Evolutionary conservation across 2,888 invertebrate species (phyloP).

Genomic region (Spisula solida): DNA sequence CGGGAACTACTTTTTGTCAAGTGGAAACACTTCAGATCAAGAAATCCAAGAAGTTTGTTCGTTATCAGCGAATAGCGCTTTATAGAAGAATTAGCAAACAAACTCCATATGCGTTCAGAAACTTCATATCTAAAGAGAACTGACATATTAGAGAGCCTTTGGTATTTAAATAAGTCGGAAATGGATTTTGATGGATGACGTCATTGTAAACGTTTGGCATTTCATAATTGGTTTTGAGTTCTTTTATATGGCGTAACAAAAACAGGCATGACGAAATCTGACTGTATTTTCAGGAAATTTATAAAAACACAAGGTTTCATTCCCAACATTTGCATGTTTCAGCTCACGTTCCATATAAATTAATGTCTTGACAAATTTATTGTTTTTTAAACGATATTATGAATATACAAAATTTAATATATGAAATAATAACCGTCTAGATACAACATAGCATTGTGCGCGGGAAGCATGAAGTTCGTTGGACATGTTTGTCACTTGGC

Average conservation of each 20-base stretch:
- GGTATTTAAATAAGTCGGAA: conserved; percentile 9
- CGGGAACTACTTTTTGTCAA: conserved; percentile 6
- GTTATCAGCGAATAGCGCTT: background rate
- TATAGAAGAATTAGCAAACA: background rate
- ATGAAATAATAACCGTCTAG: too few species aligned
- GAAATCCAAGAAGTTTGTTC: conserved; percentile 1
- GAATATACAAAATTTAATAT: too few species aligned
- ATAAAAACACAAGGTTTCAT: too few species aligned
- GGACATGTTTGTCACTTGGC: too few species aligned
- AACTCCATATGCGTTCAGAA: background rate
- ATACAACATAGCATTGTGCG: too few species aligned
- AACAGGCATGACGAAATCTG: background rate
- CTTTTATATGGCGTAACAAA: background rate
- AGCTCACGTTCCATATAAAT: too few species aligned
- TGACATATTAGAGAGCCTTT: background rate
- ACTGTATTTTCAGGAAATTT: background rate
- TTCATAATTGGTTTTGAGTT: background rate
- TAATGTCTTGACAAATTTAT: too few species aligned
- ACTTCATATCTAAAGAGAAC: background rate
- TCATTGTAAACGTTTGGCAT: background rate
- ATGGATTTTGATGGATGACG: background rate
- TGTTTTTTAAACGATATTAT: too few species aligned
- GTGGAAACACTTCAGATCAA: background rate
- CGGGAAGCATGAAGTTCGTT: too few species aligned
- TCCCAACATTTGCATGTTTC: too few species aligned